Conservation (phyloP, 2,888 invertebrate genomes). For the Spilosoma lubricipeda region DNA sequence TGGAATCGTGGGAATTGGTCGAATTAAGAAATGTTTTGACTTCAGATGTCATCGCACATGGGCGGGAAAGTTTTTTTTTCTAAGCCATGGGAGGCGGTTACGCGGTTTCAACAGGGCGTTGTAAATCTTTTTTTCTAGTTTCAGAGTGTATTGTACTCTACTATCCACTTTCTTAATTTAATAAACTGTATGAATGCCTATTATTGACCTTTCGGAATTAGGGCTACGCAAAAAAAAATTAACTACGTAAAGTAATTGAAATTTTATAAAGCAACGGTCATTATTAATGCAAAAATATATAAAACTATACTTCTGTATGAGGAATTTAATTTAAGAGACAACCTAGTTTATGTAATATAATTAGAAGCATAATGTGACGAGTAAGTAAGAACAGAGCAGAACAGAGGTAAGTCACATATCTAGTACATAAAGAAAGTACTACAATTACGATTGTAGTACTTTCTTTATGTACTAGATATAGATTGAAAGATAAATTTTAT, state of each 20-base stretch:
- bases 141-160: conserved; percentile 50
- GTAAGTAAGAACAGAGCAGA: too few species aligned
- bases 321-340: background rate
- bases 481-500: too few species aligned
- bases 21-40: conserved; percentile 78
- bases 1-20: conserved; percentile 79
- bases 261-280: background rate
- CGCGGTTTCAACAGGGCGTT: conserved; percentile 65
- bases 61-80: conserved; percentile 68
- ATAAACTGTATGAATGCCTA: conserved; percentile 32
- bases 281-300: background rate
- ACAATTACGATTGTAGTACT: too few species aligned
- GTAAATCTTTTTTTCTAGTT: conserved; percentile 57
- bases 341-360: background rate
- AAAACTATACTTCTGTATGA: background rate
- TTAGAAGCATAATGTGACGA: background rate
- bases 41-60: conserved; percentile 74
- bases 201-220: conserved; percentile 27
- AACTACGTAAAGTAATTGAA: too few species aligned
- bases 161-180: conserved; percentile 44
- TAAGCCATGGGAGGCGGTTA: conserved; percentile 59
- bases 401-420: too few species aligned
- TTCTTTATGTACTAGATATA: too few species aligned
- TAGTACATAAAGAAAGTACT: too few species aligned
- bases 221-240: background rate